phyloP scores from a whole-genome alignment of 2,113 vertebrate species.

The Hemiprocne comata region DNA sequence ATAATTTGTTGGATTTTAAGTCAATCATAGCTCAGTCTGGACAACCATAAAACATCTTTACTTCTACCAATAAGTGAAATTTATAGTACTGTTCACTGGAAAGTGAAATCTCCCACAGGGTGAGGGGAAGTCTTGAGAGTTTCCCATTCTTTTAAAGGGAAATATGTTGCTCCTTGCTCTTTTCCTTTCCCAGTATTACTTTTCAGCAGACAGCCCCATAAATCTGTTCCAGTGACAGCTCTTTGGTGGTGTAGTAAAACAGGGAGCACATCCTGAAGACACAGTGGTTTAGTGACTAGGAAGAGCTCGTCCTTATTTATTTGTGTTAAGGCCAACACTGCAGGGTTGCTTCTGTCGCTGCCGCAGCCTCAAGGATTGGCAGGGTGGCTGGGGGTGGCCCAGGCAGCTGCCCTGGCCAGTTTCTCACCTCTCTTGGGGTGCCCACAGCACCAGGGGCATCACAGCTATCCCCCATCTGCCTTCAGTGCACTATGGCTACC shows the following conservation, averaged over 20 bases:
- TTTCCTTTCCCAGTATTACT: neutral
- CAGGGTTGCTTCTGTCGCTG: neutral
- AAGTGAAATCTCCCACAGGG: neutral
- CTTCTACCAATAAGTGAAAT: constrained; percentile 29
- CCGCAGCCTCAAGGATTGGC: neutral
- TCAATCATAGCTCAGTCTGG: constrained; percentile 38
- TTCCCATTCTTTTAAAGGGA: neutral
- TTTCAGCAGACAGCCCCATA: neutral
- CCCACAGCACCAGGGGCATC: neutral
- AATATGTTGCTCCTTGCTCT: neutral
- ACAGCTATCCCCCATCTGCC: fast-evolving
- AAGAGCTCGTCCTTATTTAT: neutral
- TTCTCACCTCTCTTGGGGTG: neutral
- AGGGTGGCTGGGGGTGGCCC: fast-evolving
- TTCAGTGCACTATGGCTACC: too few species aligned
- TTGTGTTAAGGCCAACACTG: neutral
- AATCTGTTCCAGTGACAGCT: neutral
- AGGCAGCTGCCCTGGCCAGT: neutral
- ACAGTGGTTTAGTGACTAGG: neutral
- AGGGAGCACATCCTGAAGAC: neutral
- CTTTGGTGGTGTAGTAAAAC: neutral
- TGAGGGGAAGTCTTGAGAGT: neutral
- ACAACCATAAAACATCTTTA: constrained; percentile 44
- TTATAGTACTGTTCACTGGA: neutral
- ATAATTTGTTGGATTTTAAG: constrained; percentile 36